Conservation (phyloP, 2,888 invertebrate genomes). For the Laspeyria flexula region DNA sequence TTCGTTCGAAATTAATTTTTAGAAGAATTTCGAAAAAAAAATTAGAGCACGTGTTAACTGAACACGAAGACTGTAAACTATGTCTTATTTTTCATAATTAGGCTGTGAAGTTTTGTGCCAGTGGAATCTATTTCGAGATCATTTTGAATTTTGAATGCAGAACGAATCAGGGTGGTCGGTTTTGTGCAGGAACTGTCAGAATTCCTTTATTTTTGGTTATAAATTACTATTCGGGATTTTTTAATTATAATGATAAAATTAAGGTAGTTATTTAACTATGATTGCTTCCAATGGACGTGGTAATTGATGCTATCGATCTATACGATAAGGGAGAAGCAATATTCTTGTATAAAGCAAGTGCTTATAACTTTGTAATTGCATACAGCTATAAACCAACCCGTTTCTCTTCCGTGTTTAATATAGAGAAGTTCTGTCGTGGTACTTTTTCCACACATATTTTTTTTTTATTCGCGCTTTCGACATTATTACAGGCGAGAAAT, state of each 20-base stretch:
- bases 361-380: not conserved
- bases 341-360: not conserved
- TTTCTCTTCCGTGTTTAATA: no score
- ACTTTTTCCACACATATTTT: no score
- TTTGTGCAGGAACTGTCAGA: slow-evolving; percentile 43
- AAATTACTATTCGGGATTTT: slow-evolving; percentile 15
- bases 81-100: slow-evolving; percentile 85
- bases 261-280: no score
- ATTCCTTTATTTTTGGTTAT: slow-evolving; percentile 22
- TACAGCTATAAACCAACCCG: no score
- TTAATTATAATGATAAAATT: no score
- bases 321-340: not conserved
- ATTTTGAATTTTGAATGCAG: slow-evolving; percentile 32
- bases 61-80: slow-evolving; percentile 74
- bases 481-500: no score
- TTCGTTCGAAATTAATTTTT: slow-evolving; percentile 80
- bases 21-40: slow-evolving; percentile 72
- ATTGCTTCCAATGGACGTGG: not conserved
- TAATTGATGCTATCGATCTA: not conserved
- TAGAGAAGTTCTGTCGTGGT: no score
- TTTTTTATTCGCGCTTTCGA: no score
- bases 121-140: slow-evolving; percentile 47
- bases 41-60: slow-evolving; percentile 80
- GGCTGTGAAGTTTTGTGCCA: slow-evolving; percentile 72
- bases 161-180: slow-evolving; percentile 69